A percentile compares a stretch with the other conserved stretches of the same genome.
phyloP scores from a whole-genome alignment of 37 sponge, comb jelly and placozoan genomes.

The Cladorhizidae sp. region DNA sequence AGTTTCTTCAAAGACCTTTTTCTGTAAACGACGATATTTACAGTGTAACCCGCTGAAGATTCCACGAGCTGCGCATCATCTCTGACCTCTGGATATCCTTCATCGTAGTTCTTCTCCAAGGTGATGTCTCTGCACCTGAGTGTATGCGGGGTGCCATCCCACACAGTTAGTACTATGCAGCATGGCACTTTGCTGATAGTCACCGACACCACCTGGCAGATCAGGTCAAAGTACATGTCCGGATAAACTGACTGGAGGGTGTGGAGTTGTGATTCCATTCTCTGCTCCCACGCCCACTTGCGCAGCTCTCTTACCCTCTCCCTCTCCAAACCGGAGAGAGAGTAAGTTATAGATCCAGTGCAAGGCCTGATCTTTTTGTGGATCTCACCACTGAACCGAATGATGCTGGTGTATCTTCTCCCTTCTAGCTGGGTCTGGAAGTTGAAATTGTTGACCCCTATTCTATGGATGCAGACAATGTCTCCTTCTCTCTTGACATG shows the following conservation, averaged over 20 bases:
- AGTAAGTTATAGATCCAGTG: slow-evolving; percentile 25
- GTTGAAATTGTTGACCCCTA: slow-evolving; percentile 4
- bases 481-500: slow-evolving; percentile 33
- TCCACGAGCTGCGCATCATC: neutral
- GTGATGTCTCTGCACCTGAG: neutral
- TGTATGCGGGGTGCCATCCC: slow-evolving; percentile 31
- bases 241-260: slow-evolving; percentile 1
- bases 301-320: slow-evolving; percentile 40
- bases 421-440: slow-evolving; percentile 12
- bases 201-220: slow-evolving; percentile 38
- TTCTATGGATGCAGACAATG: slow-evolving; percentile 39
- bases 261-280: neutral
- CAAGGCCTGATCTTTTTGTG: slow-evolving; percentile 13
- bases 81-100: neutral
- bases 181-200: neutral
- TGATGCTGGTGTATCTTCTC: slow-evolving; percentile 1
- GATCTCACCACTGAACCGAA: slow-evolving; percentile 17
- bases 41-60: neutral
- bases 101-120: slow-evolving; percentile 1
- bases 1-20: neutral
- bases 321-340: slow-evolving; percentile 11
- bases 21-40: neutral
- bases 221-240: slow-evolving; percentile 15
- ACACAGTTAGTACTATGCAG: slow-evolving; percentile 24
- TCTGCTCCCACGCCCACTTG: slow-evolving; percentile 13